A percentile compares a stretch with the other conserved stretches of the same genome.
phyloP scores from a whole-genome alignment of 2,113 vertebrate species.

The Eleginops maclovinus region DNA sequence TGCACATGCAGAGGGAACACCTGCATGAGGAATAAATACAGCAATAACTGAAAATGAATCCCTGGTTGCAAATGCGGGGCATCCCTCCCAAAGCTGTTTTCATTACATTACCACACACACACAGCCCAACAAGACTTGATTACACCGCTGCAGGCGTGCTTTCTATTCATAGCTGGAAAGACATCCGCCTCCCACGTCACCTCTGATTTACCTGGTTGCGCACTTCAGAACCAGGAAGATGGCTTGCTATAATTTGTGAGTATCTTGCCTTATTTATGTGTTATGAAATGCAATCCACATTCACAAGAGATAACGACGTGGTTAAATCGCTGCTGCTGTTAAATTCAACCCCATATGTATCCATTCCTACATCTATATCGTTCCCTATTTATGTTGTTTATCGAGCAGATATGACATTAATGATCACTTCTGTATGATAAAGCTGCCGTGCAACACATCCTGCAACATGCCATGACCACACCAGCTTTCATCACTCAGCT shows the following conservation, averaged over 20 bases:
- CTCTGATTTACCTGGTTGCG: constrained; percentile 41
- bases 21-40: constrained; percentile 19
- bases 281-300: background rate
- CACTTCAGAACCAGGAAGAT: constrained; percentile 15
- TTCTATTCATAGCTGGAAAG: constrained; percentile 68
- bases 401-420: constrained; percentile 33
- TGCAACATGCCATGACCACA: constrained; percentile 12
- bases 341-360: background rate
- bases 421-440: constrained; percentile 12
- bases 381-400: constrained; percentile 18
- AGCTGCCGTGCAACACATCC: constrained; percentile 32
- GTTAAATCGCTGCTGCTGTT: background rate
- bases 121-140: constrained; percentile 55
- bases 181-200: constrained; percentile 47
- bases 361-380: background rate
- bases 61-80: constrained; percentile 52
- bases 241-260: background rate
- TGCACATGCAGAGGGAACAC: constrained; percentile 49
- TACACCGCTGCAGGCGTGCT: constrained; percentile 39
- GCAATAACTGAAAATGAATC: constrained; percentile 67
- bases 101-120: constrained; percentile 54
- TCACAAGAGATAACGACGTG: background rate
- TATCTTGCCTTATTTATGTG: constrained; percentile 4
- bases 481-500: constrained; percentile 52
- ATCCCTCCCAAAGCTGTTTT: constrained; percentile 46